Evolutionary conservation across 2,888 invertebrate species (phyloP), one percentile per base, ranked within the genome.

Genomic region (Pyrrhia umbra): DNA sequence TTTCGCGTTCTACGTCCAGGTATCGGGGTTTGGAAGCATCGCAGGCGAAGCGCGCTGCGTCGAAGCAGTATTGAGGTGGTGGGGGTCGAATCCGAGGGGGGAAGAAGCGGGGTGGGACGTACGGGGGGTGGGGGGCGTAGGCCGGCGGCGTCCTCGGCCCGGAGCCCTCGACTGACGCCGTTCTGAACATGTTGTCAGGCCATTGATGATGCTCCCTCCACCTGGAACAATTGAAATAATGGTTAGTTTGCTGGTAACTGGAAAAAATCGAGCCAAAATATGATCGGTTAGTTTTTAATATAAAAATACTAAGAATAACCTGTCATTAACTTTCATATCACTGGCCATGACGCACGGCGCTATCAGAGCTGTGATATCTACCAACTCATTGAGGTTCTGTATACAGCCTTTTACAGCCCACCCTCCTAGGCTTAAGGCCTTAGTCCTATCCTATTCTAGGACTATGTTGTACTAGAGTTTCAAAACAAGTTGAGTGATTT

Each of bases 111-210:
- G 94, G 94, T 2, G 93, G 93, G 68, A 89, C 91, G 88, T 92
- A 92, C 15, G 90, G 90, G 47, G 93, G 93, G 78, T 93, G 94
- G n/a, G 93, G 92, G 68, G 93, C 94, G 88, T 95, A 95, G 80
- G 94, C 94, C 72, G 94, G 94, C 81, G 94, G 94, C 88, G 94
- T 94, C 88, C 94, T 89, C 84, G 94, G 93, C 89, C 92, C 94
- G 54, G 94, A 94, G 85, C 94, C 93, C 87, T 95, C 94, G 82
- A 92, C 92, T 90, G 94, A 94, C 92, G 94, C 94, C 93, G 94
- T 93, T 80, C 94, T 87, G 85, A 94, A 95, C 94, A 95, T 94
- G 74, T 76, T 87, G 83, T 93, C 94, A 93, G 90, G 90, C 91
- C 94, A 94, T 94, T 86, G 91, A 89, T 87, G 85, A 81, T 85